Percentiles rank a stretch among this genome's conserved stretches.
Evolutionary conservation across 2,113 vertebrate species (phyloP).

Genomic region (Taurulus bubalis): DNA sequence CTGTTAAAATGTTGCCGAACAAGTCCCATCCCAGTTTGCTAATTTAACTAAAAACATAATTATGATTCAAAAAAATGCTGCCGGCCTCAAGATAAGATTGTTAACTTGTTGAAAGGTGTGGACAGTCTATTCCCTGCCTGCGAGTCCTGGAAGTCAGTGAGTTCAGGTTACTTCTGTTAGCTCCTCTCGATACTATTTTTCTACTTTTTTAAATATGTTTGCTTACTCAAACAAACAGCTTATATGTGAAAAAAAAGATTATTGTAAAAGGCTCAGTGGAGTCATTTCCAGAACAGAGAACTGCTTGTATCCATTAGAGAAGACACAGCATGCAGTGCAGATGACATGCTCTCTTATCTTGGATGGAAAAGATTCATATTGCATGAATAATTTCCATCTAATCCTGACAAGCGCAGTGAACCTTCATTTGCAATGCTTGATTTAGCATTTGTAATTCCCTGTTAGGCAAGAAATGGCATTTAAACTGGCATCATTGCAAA

Average conservation of each 20-base stretch:
- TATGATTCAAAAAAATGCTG: not conserved
- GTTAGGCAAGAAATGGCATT: conserved; percentile 71
- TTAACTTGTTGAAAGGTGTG: not conserved
- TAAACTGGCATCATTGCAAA: conserved; percentile 65
- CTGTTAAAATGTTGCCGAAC: too few species aligned
- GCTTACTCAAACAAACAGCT: conserved; percentile 21
- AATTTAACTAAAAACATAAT: not conserved
- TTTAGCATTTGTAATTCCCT: conserved; percentile 80
- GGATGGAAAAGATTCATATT: conserved; percentile 68
- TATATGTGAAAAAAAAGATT: not conserved
- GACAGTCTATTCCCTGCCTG: not conserved
- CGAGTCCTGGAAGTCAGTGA: not conserved
- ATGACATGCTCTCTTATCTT: conserved; percentile 66
- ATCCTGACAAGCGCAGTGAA: conserved; percentile 73
- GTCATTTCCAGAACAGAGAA: conserved; percentile 55
- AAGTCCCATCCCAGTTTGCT: too few species aligned
- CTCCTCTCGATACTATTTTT: not conserved
- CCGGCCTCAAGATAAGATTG: not conserved
- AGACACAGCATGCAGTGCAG: conserved; percentile 50
- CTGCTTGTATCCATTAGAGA: conserved; percentile 53
- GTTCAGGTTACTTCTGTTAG: not conserved
- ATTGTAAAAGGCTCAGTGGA: conserved; percentile 35
- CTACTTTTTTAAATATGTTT: conserved; percentile 2
- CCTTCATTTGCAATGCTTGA: conserved; percentile 77
- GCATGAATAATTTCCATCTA: conserved; percentile 75